Evolutionary conservation across 1,140 invertebrate species (phyloP), one percentile per base, ranked within the genome.

Genomic region (Araneus ventricosus): DNA sequence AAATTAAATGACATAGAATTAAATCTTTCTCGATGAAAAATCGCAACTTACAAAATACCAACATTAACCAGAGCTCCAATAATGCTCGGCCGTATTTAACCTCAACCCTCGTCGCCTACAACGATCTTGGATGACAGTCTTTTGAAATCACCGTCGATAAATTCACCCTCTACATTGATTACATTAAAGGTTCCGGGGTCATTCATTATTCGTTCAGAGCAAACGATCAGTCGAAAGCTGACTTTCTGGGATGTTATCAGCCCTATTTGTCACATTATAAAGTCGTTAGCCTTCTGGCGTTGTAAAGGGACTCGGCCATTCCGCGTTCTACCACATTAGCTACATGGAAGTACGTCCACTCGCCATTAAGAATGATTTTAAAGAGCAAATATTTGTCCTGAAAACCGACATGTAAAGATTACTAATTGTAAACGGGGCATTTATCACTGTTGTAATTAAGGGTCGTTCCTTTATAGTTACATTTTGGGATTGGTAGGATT

Each of bases 201-300:
- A 84, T 91, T 91, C 79, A 84, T 91, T 91, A 82, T 79, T 45
- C 57, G 45, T 52, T n/a, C 87, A 34, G 52, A 34, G 4, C 14
- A 20, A 88, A 70, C 41, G 88, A 79, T 59, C 39, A 52, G 84
- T 39, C 57, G 61, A 14, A 37, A 24, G 67, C 70, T 57, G 52
- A 57, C 70, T 80, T 57, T 52, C 41, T 30, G 27, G 52, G 45
- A 84, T 63, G 89, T 82, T 84, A 91, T 84, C 89, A 41, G 89
- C 79, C 57, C 79, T 45, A 84, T 91, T 91, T 91, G 89, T 84
- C 79, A 63, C 89, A 91, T 91, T 91, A 91, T 91, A 91, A 84
- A 91, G 70, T 91, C 89, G 89, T 84, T 91, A 91, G 45, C 37
- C 70, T 27, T 37, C n/a, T 75, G 70, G 34, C 30, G 30, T 34